Percentiles rank a stretch among this genome's conserved stretches.
phyloP scores from a whole-genome alignment of 2,888 invertebrate genomes.

The Acanthosepion esculentum region DNA sequence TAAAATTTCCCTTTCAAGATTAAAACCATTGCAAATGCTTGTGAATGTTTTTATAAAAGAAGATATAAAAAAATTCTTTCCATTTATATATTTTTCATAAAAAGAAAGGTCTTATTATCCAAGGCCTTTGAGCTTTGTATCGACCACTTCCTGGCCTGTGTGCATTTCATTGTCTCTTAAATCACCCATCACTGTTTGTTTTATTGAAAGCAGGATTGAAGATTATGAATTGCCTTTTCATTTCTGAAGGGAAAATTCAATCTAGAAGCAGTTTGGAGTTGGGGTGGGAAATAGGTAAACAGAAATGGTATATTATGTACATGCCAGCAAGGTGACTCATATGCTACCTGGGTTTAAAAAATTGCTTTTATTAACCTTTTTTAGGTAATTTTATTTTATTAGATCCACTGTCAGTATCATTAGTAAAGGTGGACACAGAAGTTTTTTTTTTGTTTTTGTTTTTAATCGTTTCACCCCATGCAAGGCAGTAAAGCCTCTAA shows the following conservation, averaged over 20 bases:
- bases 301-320: no score
- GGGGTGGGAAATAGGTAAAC: no score
- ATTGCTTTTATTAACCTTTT: no score
- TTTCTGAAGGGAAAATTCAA: neutral
- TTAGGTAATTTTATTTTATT: no score
- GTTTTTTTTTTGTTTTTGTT: no score
- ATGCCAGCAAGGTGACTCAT: no score
- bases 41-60: neutral
- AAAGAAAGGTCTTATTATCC: neutral
- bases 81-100: neutral
- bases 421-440: no score
- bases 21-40: neutral
- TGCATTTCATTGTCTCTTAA: constrained; percentile 15
- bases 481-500: no score
- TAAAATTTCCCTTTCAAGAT: neutral
- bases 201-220: neutral
- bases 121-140: neutral
- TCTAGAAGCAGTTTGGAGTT: neutral
- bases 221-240: neutral
- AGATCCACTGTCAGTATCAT: no score
- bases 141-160: neutral
- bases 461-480: no score
- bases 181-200: neutral
- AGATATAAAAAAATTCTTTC: neutral
- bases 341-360: no score